Percentiles rank a stretch among this genome's conserved stretches.
Evolutionary conservation across 64 coral and sea anemone genomes (phyloP).

Genomic region (Stichodactyla mertensii): DNA sequence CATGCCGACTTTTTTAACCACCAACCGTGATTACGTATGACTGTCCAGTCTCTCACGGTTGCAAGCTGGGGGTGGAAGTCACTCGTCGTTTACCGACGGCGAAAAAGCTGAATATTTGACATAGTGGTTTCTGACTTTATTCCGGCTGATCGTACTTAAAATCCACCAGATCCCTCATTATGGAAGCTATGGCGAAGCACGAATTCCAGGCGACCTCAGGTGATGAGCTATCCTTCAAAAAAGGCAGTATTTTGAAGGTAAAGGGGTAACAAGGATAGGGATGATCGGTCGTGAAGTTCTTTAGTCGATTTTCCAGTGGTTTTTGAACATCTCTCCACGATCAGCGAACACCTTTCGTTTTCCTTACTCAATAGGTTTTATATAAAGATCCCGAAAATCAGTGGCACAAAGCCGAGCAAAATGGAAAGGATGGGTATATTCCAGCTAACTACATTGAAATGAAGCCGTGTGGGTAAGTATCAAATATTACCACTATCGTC

Average conservation of each 20-base stretch:
- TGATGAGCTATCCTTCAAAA: constrained; percentile 84
- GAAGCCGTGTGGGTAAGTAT: constrained; percentile 71
- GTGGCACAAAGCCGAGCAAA: constrained; percentile 65
- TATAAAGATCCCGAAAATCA: constrained; percentile 49
- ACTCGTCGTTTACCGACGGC: not conserved
- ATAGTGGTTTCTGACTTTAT: not conserved
- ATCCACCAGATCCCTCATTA: constrained; percentile 12
- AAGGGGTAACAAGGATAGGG: not conserved
- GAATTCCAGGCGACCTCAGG: constrained; percentile 57
- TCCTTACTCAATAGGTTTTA: constrained; percentile 25
- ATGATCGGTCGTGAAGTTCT: not conserved
- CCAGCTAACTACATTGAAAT: constrained; percentile 84
- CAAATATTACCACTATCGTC: not conserved
- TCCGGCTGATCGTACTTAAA: not conserved
- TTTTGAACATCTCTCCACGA: not conserved
- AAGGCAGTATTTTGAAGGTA: constrained; percentile 66
- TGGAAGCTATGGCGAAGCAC: constrained; percentile 69
- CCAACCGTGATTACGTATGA: not conserved
- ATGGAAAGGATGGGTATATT: constrained; percentile 47
- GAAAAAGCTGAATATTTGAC: not conserved
- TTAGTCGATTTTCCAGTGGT: not conserved
- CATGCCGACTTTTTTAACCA: too few relatives aligned
- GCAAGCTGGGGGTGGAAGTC: constrained; percentile 6
- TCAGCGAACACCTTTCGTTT: not conserved
- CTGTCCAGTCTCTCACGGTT: constrained; percentile 9